Conservation (phyloP, 1,140 invertebrate species). For the Neuroterus valhalla region DNA sequence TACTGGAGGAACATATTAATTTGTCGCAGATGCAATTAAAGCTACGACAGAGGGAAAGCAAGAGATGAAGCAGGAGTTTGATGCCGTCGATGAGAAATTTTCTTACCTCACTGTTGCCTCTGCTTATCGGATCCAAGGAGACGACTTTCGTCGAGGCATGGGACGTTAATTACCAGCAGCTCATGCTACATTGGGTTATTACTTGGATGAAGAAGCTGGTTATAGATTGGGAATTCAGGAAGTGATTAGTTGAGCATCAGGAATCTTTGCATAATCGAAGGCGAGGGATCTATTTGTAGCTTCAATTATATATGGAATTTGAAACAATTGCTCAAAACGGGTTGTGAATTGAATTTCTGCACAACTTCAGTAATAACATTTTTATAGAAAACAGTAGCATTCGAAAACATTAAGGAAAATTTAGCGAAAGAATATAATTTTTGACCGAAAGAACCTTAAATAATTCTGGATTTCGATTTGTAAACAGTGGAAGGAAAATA, state of each 20-base stretch:
- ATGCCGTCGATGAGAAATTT: slow-evolving; percentile 20
- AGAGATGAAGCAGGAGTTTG: slow-evolving; percentile 1
- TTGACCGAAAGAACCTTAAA: no score
- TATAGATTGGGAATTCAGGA: slow-evolving; percentile 17
- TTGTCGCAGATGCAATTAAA: slow-evolving; percentile 14
- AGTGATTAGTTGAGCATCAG: not conserved
- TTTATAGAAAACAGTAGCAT: no score
- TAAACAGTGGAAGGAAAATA: no score
- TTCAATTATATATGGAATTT: not conserved
- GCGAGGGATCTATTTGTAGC: not conserved
- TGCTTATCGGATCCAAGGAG: slow-evolving; percentile 6
- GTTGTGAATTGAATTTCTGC: no score
- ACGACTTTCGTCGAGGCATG: slow-evolving; percentile 10
- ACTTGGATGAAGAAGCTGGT: not conserved
- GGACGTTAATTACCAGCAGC: slow-evolving; percentile 7
- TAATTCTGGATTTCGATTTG: no score
- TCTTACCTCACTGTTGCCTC: slow-evolving; percentile 3
- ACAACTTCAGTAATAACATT: no score
- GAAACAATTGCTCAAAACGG: not conserved
- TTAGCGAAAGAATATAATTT: no score
- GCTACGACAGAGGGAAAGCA: slow-evolving; percentile 5
- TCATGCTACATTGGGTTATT: slow-evolving; percentile 6
- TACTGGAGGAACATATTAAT: slow-evolving; percentile 9
- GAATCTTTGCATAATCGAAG: not conserved
- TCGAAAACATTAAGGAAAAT: no score